Conservation (phyloP, 2,888 invertebrate species). For the Drosophila hamatofila region DNA sequence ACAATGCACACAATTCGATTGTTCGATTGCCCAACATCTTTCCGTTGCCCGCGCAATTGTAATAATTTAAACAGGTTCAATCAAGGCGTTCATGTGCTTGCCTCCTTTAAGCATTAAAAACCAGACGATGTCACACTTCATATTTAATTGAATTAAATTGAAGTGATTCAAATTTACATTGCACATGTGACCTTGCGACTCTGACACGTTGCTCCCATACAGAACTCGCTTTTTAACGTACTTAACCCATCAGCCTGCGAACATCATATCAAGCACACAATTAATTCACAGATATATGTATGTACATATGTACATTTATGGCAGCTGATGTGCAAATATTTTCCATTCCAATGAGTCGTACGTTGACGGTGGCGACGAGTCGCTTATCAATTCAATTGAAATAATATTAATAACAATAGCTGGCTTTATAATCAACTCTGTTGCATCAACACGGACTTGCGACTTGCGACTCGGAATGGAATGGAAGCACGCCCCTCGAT, state of each 20-base stretch:
- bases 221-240: slow-evolving; percentile 13
- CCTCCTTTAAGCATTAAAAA: not conserved
- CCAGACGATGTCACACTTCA: slow-evolving; percentile 6
- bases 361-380: slow-evolving; percentile 15
- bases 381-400: slow-evolving; percentile 72
- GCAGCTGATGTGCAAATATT: slow-evolving; percentile 46
- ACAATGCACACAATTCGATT: not conserved
- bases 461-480: slow-evolving; percentile 16
- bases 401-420: slow-evolving; percentile 75
- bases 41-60: slow-evolving; percentile 18
- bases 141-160: slow-evolving; percentile 64
- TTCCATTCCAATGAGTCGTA: slow-evolving; percentile 14
- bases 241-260: slow-evolving; percentile 58
- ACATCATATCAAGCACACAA: slow-evolving; percentile 21
- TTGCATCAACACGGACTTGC: slow-evolving; percentile 56
- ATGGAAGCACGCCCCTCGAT: slow-evolving; percentile 57
- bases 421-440: slow-evolving; percentile 60
- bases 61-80: not conserved
- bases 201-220: slow-evolving; percentile 40
- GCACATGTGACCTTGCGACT: slow-evolving; percentile 34
- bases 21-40: not conserved
- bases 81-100: not conserved
- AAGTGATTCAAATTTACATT: slow-evolving; percentile 46
- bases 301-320: not conserved
- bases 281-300: slow-evolving; percentile 16